A percentile compares a stretch with the other conserved stretches of the same genome.
Evolutionary conservation across 1,140 invertebrate genomes (phyloP).

Genomic region (Aradophagus sp.): DNA sequence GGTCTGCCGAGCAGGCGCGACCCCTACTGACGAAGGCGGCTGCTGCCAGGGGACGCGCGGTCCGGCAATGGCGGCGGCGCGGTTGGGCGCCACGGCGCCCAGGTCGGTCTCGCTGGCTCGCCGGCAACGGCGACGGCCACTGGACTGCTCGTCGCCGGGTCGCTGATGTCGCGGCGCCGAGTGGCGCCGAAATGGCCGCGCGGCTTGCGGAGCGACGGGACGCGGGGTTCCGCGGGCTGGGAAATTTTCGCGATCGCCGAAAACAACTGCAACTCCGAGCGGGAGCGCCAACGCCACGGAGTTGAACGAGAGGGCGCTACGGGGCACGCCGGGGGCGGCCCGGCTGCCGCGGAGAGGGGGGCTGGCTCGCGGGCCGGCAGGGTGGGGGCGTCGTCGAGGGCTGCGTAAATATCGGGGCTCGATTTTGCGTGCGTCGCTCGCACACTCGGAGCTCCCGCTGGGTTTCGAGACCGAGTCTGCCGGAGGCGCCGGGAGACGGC

Average conservation of each 20-base stretch:
- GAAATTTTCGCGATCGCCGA: slow-evolving; percentile 38
- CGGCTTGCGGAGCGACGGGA: slow-evolving; percentile 13
- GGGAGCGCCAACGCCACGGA: slow-evolving; percentile 36
- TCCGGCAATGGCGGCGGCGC: slow-evolving; percentile 10
- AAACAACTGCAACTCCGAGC: slow-evolving; percentile 41
- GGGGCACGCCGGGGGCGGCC: slow-evolving; percentile 4
- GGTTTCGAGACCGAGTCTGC: slow-evolving; percentile 18
- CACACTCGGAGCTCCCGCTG: slow-evolving; percentile 15
- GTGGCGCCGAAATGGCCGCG: neutral
- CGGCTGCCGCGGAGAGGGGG: slow-evolving; percentile 12
- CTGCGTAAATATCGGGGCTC: slow-evolving; percentile 46
- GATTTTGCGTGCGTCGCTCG: slow-evolving; percentile 38
- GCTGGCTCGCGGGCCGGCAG: slow-evolving; percentile 1
- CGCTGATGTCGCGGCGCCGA: slow-evolving; percentile 10
- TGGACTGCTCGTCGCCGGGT: slow-evolving; percentile 13
- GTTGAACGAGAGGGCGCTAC: slow-evolving; percentile 15
- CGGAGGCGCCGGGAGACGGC: no score
- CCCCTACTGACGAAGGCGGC: slow-evolving; percentile 11
- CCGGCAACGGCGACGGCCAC: slow-evolving; percentile 16
- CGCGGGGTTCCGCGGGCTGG: slow-evolving; percentile 25
- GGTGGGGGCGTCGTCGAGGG: slow-evolving; percentile 37
- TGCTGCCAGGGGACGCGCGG: slow-evolving; percentile 11
- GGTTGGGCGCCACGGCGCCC: slow-evolving; percentile 22
- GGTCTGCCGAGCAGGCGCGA: slow-evolving; percentile 11
- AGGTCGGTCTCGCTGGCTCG: neutral